Evolutionary conservation across 2,888 invertebrate genomes (phyloP).

Genomic region (Trilocha varians): DNA sequence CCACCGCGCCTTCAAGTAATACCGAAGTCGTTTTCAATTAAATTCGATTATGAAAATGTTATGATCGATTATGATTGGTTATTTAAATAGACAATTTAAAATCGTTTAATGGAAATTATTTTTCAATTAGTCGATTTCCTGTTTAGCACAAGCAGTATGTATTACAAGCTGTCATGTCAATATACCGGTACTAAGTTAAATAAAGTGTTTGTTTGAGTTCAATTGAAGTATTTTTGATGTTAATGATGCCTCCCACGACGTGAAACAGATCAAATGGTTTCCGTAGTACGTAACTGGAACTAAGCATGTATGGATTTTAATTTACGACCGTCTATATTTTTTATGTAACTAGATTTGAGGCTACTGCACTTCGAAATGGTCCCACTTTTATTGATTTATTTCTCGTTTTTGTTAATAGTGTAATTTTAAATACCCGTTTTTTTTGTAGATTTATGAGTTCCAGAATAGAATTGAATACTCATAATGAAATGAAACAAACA

Average conservation of each 20-base stretch:
- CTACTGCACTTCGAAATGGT: too few species aligned
- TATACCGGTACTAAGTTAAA: constrained; percentile 12
- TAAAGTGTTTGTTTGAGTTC: constrained; percentile 7
- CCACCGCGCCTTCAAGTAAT: constrained; percentile 15
- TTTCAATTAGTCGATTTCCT: constrained; percentile 23
- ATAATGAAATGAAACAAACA: too few species aligned
- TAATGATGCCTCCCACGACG: neutral
- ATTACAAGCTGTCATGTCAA: constrained; percentile 18
- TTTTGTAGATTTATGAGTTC: too few species aligned
- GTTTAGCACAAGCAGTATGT: constrained; percentile 13
- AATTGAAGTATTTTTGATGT: neutral
- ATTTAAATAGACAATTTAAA: constrained; percentile 21
- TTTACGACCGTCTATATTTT: too few species aligned
- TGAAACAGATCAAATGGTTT: neutral
- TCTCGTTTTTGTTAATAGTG: too few species aligned
- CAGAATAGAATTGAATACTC: too few species aligned
- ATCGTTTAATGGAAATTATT: constrained; percentile 25
- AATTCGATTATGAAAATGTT: constrained; percentile 28
- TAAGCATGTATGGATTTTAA: neutral
- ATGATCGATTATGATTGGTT: constrained; percentile 28
- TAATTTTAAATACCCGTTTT: too few species aligned
- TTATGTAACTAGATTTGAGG: too few species aligned
- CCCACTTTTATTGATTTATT: too few species aligned
- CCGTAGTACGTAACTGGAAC: neutral
- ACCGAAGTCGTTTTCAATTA: constrained; percentile 14